Evolutionary conservation across 2,113 vertebrate species (phyloP), one percentile per base, ranked within the genome.

Genomic region (Rutilus rutilus): DNA sequence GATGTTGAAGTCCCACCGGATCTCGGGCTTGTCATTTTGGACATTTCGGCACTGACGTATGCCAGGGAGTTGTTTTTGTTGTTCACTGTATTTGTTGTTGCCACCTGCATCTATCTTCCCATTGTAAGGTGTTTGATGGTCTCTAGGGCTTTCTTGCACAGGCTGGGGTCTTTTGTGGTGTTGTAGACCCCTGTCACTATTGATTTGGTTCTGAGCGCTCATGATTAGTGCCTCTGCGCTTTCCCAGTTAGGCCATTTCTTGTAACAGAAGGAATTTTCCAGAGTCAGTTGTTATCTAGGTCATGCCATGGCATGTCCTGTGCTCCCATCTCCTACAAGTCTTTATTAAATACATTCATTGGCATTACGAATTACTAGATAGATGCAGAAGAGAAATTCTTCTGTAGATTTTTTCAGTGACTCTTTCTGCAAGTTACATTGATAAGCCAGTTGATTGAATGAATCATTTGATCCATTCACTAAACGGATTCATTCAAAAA

Each of bases 161-260:
- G 21, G 17, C 21, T 39, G 23, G 23, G 57, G 33, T 42, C 6
- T 79, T 60, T 79, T 79, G 77, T 79, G 23, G 33, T 2, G 12
- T n/a, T 79, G 77, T 62, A 79, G 77, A 79, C 77, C 77, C 57
- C 23, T 79, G 54, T 79, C 33, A 42, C 57, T 79, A 79, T 79
- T 79, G 77, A 79, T 62, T n/a, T 79, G 77, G 57, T 17, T 23
- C 23, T 79, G n/a, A 45, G 36, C 5, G 15, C 39, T 80, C 27
- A 60, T 80, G 78, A 80, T 64, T 64, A 64, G 36, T 64, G 78
- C 39, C n/a, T 47, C 59, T 80, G 59, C 1, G 39, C 78, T 80
- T 80, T 47, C 78, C 25, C 42, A 25, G 57, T 45, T 45, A n/a
- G 25, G 59, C 39, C n/a, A 19, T 64, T 80, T 79, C 57, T 4